These are phyloP conservation scores for Cancer borealis DNA, from an alignment of 2,888 invertebrate species.

Conservation along the genomic window DNA sequence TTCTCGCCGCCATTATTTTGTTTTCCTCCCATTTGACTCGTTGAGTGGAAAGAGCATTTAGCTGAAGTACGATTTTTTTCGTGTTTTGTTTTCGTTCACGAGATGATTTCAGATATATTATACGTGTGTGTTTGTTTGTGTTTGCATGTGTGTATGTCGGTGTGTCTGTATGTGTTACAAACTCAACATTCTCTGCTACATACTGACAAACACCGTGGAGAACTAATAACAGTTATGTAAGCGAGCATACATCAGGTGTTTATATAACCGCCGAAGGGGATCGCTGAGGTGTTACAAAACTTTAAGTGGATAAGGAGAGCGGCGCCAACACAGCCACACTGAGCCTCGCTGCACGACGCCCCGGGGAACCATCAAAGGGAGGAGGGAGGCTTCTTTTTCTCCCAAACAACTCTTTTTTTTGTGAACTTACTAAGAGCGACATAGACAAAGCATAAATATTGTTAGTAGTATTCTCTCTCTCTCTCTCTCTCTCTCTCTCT, in stretches of 20 bases:
- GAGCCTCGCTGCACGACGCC: not conserved
- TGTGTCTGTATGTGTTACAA: not conserved
- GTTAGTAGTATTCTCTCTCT: not conserved
- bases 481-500: constrained; percentile 20
- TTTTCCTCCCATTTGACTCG: not conserved
- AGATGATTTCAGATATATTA: not conserved
- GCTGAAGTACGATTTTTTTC: not conserved
- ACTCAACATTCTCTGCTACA: not conserved
- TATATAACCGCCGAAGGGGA: not conserved
- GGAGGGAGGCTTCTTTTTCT: not conserved
- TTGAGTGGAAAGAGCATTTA: not conserved
- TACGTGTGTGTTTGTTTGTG: not conserved
- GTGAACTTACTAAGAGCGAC: not conserved
- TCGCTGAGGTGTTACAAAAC: not conserved
- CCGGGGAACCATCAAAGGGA: not conserved
- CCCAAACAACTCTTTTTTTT: not conserved
- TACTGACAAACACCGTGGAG: not conserved
- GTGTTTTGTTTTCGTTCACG: not conserved
- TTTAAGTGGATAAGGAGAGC: not conserved
- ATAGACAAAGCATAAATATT: not conserved
- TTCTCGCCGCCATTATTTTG: not conserved
- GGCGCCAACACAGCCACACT: not conserved
- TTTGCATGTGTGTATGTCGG: not conserved
- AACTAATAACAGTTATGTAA: not conserved
- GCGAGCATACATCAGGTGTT: not conserved